Evolutionary conservation across 2,113 vertebrate genomes (phyloP), one percentile per base, ranked within the genome.

Genomic region (Sylvilagus bachmani): DNA sequence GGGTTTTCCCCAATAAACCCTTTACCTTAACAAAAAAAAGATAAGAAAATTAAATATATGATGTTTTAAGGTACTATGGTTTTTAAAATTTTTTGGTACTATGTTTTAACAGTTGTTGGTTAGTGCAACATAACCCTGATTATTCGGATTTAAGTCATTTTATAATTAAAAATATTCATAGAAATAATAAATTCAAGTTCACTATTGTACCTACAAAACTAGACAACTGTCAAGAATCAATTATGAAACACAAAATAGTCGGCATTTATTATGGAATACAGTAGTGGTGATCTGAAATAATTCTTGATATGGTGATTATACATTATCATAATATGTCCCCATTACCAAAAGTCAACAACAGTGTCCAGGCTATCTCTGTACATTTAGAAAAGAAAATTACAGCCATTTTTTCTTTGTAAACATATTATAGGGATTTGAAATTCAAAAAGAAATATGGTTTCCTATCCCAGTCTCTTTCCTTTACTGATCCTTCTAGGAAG

Each of bases 181-280:
- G 36, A 75, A 73, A 71, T 5, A 53, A 53, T 77, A 94, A 79
- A 61, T 91, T 86, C 10, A 91, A 83, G 19, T 83, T 89, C 7
- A 66, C 25, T 51, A 7, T 77, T 67, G 51, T 62, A 77, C 5
- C 2, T 85, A 33, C 11, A 90, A 94, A 55, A 82, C 22, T 49
- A 69, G 44, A 13, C n/a, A 31, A 89, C 53, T 25, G 29, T 89
- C 6, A 91, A 93, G 14, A 89, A 74, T 70, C 61, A 75, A 31
- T 38, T 92, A 11, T 55, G 83, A 27, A 29, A 27, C 0, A 44
- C 2, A 21, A 85, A 10, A 77, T 67, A 33, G 84, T 24, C 33
- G 53, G 10, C 25, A 78, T 66, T 90, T 87, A 73, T 51, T 71
- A 10, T 70, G 51, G 49, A 80, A 69, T 69, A 86, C 1, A 9